A percentile compares a stretch with the other conserved stretches of the same genome.
Evolutionary conservation across 2,888 invertebrate genomes (phyloP).

Genomic region (Meiosimyza platycephala): DNA sequence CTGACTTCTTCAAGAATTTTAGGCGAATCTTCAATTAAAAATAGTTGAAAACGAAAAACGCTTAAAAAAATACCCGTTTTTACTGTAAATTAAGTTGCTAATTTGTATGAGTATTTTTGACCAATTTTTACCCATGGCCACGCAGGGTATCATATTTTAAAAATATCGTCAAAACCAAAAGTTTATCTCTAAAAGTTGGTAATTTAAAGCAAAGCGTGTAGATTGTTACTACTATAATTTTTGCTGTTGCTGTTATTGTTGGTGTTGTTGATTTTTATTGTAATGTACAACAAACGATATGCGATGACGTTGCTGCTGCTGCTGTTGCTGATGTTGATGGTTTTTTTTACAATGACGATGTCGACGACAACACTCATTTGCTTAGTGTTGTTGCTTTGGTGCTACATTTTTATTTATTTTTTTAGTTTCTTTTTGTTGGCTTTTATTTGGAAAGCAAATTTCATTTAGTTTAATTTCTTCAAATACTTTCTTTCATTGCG

Average conservation of each 20-base stretch:
- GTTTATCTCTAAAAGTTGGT: not conserved
- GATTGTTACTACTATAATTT: not conserved
- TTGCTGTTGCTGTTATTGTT: not conserved
- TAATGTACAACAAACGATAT: not conserved
- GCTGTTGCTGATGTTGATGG: slow-evolving; percentile 16
- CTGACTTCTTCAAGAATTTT: no score
- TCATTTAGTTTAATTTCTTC: slow-evolving; percentile 27
- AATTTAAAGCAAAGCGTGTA: not conserved
- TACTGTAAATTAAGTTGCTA: no score
- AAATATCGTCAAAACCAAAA: no score
- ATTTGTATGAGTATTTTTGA: no score
- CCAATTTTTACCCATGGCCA: no score
- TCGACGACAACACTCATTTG: not conserved
- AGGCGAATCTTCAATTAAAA: no score
- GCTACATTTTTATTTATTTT: not conserved
- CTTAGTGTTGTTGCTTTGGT: slow-evolving; percentile 10
- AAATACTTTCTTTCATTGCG: slow-evolving; percentile 22
- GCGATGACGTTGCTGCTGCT: not conserved
- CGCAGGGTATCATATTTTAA: no score
- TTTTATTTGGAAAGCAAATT: slow-evolving; percentile 31
- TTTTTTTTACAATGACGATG: slow-evolving; percentile 1
- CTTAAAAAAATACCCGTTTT: no score
- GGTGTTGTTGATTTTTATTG: slow-evolving; percentile 11
- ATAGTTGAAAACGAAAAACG: no score
- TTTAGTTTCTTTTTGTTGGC: slow-evolving; percentile 1